Evolutionary conservation across 2,888 invertebrate species (phyloP).

Genomic region (Abrostola tripartita): DNA sequence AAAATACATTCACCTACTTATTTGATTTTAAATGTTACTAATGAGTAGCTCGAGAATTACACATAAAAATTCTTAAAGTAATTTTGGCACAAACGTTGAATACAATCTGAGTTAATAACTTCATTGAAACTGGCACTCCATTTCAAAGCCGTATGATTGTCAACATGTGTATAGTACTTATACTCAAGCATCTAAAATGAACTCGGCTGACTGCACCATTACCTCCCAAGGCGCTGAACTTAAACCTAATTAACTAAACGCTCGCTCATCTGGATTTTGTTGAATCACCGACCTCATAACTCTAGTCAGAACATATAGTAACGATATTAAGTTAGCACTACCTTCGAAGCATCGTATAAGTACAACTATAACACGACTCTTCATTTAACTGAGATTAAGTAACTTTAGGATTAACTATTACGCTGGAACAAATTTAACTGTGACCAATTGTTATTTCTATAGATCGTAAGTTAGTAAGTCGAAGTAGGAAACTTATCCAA

Average conservation of each 20-base stretch:
- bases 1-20: too few relatives aligned
- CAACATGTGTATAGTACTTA: conserved; percentile 22
- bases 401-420: conserved; percentile 38
- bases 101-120: conserved; percentile 33
- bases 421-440: conserved; percentile 35
- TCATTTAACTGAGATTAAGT: too few relatives aligned
- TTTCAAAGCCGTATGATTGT: conserved; percentile 24
- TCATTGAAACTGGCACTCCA: conserved; percentile 24
- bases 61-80: not conserved
- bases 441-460: conserved; percentile 49
- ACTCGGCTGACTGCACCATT: conserved; percentile 23
- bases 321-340: conserved; percentile 34
- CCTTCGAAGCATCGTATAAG: conserved; percentile 9
- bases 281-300: conserved; percentile 25
- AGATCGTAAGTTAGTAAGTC: conserved; percentile 53
- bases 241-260: conserved; percentile 47
- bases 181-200: conserved; percentile 18
- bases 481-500: conserved; percentile 59
- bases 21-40: too few relatives aligned
- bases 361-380: conserved; percentile 2
- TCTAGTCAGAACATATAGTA: conserved; percentile 12
- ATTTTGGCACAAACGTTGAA: conserved; percentile 10
- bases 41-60: too few relatives aligned
- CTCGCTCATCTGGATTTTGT: conserved; percentile 27
- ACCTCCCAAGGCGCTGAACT: conserved; percentile 30